Evolutionary conservation across 92 coral and sea anemone genomes (phyloP).

Genomic region (Phenganax subtilis): DNA sequence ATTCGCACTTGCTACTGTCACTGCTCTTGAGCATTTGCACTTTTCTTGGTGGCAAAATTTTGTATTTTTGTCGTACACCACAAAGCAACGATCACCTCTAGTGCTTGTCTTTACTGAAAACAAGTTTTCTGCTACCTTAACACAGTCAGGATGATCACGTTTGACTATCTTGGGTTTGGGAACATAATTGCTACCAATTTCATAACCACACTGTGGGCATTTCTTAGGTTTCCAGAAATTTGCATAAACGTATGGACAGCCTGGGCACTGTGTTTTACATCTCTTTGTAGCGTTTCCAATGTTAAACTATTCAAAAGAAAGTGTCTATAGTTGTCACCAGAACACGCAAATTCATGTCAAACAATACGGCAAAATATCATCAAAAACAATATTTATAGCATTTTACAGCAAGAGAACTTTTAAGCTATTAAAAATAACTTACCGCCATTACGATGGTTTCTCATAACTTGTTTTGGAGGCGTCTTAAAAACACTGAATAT

Average conservation of each 20-base stretch:
- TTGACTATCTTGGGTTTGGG: conserved; percentile 41
- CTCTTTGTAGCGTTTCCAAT: conserved; percentile 24
- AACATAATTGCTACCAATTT: conserved; percentile 42
- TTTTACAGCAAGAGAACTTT: too few species aligned
- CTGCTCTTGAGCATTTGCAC: conserved; percentile 28
- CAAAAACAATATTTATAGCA: neutral
- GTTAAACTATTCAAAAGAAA: conserved; percentile 7
- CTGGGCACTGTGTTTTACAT: conserved; percentile 26
- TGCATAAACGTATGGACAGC: conserved; percentile 6
- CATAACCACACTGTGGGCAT: conserved; percentile 35
- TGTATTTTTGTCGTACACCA: neutral
- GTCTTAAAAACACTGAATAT: neutral
- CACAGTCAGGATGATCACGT: conserved; percentile 30
- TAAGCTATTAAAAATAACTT: too few species aligned
- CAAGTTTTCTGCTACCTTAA: conserved; percentile 15
- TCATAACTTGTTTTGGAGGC: neutral
- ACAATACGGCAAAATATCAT: neutral
- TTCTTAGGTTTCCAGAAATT: conserved; percentile 47
- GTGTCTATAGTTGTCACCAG: neutral
- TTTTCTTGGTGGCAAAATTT: conserved; percentile 40
- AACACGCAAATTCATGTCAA: neutral
- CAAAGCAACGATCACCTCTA: conserved; percentile 48
- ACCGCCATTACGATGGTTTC: too few species aligned
- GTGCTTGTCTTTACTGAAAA: conserved; percentile 42
- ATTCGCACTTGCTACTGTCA: conserved; percentile 1